Evolutionary conservation across 64 coral and sea anemone genomes (phyloP).

Genomic region (Stichodactyla mertensii): DNA sequence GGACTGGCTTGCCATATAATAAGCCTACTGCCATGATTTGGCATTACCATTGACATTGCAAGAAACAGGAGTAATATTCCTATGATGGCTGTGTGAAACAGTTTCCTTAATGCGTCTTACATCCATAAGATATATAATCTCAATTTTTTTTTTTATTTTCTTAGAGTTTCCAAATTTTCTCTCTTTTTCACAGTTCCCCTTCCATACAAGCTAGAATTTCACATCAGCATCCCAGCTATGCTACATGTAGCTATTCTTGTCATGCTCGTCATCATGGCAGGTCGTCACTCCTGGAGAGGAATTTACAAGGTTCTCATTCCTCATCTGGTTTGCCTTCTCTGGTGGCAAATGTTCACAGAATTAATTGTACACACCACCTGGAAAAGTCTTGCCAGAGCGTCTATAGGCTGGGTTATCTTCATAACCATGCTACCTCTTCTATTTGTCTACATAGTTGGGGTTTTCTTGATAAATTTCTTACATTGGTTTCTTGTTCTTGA

Average conservation of each 20-base stretch:
- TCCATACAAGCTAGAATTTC: conserved; percentile 58
- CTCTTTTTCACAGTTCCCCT: conserved; percentile 40
- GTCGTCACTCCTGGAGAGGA: conserved; percentile 78
- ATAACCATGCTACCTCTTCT: conserved; percentile 69
- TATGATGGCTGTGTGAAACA: too few relatives aligned
- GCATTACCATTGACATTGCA: too few relatives aligned
- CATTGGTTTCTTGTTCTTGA: conserved; percentile 75
- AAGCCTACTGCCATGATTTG: too few relatives aligned
- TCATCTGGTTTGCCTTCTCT: conserved; percentile 68
- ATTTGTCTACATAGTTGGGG: conserved; percentile 58
- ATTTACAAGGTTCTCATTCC: conserved; percentile 81
- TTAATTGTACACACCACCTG: conserved; percentile 67
- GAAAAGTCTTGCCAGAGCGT: conserved; percentile 51
- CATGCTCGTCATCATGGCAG: conserved; percentile 66
- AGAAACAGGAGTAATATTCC: too few relatives aligned
- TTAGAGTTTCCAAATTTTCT: not conserved
- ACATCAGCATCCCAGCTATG: conserved; percentile 59
- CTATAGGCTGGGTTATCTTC: conserved; percentile 76
- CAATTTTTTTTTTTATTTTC: not conserved
- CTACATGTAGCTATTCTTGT: conserved; percentile 65
- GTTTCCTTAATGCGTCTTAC: too few relatives aligned
- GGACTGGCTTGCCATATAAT: too few relatives aligned
- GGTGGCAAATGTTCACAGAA: conserved; percentile 80
- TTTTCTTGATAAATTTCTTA: conserved; percentile 54
- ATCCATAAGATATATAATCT: too few relatives aligned